phyloP scores from a whole-genome alignment of 2,113 vertebrate genomes.

The Stictonetta naevosa region DNA sequence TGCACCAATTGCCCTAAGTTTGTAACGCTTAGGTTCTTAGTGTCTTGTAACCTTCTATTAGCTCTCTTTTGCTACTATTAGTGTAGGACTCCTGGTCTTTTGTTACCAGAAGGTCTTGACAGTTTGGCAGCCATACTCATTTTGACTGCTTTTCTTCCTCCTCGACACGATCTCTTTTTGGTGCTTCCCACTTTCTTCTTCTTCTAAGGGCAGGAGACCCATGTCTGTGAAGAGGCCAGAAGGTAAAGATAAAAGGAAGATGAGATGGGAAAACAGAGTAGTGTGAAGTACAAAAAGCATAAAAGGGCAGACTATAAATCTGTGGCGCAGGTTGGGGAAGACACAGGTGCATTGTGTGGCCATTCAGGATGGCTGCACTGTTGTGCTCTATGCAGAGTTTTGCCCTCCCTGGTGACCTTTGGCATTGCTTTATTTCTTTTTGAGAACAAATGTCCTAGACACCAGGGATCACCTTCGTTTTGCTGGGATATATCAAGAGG shows the following conservation, averaged over 20 bases:
- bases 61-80: not conserved
- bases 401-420: not conserved
- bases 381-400: not conserved
- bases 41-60: not conserved
- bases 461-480: not conserved
- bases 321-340: not conserved
- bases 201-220: not conserved
- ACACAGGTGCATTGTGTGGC: not conserved
- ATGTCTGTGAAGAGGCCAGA: not conserved
- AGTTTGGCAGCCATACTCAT: not conserved
- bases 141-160: not conserved
- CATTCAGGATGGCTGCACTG: not conserved
- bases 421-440: slow-evolving; percentile 1
- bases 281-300: not conserved
- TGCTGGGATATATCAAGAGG: not conserved
- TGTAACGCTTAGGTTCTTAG: not conserved
- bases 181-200: not conserved
- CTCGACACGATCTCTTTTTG: not conserved
- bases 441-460: not conserved
- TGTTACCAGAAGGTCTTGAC: not conserved
- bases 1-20: not conserved
- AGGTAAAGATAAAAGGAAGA: not conserved
- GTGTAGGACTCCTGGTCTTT: not conserved
- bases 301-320: not conserved
- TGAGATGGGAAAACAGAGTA: not conserved